Base-by-base conservation (phyloP, 2,113 vertebrate species). In the Crocuta crocuta region DNA sequence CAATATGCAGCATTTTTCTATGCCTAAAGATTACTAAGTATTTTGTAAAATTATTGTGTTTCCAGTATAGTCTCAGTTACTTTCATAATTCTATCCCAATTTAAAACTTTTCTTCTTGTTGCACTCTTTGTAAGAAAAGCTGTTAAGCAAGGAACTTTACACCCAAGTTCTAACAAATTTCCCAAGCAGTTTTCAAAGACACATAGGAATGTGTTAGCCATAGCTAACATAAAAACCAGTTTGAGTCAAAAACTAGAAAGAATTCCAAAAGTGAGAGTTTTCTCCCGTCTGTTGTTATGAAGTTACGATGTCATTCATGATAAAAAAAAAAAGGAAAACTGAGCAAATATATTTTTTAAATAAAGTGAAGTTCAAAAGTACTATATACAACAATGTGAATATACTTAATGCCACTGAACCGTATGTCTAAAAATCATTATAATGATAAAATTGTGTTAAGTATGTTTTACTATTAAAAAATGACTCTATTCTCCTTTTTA, bases 191-290 rank as follows among this genome's bases (percentile, higher is more conserved):
- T 45, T 92, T 83, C 45, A 61, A 95, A 92, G 63, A 93, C 76
- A 90, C 68, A 43, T 66, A 58, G 12, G 39, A 79, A 95, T 79
- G 33, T 79, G 81, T 79, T 93, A 91, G 17, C 35, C 28, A 88
- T 21, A 79, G 83, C 79, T 86, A 85, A 63, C 53, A 73, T 50
- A 84, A 91, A 91, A 84, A n/a, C 86, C 53, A 79, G 13, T 65
- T 93, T 93, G n/a, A 91, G 68, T 95, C 31, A 50, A 91, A 96
- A 90, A 74, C 53, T 61, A 80, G 33, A 95, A 90, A 89, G 17
- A 87, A 31, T 91, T 95, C 35, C 24, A 87, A 84, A 96, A 93
- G 10, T 78, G 68, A 33, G 70, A 58, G 11, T 53, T 88, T 93
- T 94, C 43, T 45, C 9, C 61, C 10, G 71, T 93, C 45, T 90